Evolutionary conservation across 2,888 invertebrate genomes (phyloP), one percentile per base, ranked within the genome.

Genomic region (Sabatieria punctata): DNA sequence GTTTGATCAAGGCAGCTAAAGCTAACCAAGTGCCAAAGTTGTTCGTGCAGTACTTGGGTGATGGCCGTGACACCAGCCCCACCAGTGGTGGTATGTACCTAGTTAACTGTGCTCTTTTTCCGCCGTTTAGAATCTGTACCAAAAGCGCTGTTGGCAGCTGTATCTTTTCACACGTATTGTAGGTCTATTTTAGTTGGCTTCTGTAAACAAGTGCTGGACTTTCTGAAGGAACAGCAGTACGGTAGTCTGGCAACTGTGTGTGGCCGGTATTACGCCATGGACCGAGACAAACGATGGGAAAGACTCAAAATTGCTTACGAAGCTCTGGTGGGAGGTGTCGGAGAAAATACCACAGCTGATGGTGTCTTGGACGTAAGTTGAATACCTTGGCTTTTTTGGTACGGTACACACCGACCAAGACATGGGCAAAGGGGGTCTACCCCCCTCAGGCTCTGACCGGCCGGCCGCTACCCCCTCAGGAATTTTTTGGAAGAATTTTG

Each of bases 191-290:
- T 45, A 56, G 59, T 54, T 27, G 57, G 57, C 18, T 66, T 59
- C 53, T 51, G 64, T 22, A 49, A 65, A 45, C 58, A 61, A 48
- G 49, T 61, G 22, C 44, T 63, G 40, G 59, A 64, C 35, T 63
- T 58, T 48, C 47, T 64, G 35, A 49, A 52, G 13, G 49, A 54
- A 27, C 51, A 55, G 43, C 25, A 47, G 8, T 65, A 63, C 47
- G 65, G 65, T 36, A 56, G 64, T 42, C 41, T 71, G 36, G 60
- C 64, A n/a, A 66, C 66, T 1, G 57, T 71, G 40, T 64, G 61
- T 22, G 61, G 65, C 11, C 60, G 66, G 4, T 69, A 71, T 54
- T 69, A 70, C 54, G 69, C 70, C 23, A 69, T 69, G 69, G 69
- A 69, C 54, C 58, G 70, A 13, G 65, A 66, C 50, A 64, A 63